Evolutionary conservation across 2,797 vertebrate genomes (phyloP), one percentile per base, ranked within the genome.

Genomic region (Lutjanus campechanus): DNA sequence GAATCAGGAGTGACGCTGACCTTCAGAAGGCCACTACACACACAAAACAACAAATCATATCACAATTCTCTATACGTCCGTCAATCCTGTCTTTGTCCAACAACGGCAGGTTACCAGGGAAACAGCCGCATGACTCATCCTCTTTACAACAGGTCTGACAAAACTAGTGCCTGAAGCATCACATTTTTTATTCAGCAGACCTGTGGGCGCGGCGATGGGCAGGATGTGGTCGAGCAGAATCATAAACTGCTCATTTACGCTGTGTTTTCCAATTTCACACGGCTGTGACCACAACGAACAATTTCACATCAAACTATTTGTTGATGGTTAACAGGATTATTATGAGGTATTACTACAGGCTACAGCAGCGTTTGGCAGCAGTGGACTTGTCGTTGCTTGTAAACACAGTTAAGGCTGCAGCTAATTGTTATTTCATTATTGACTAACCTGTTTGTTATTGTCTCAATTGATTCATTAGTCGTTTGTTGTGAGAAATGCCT

Each of bases 31-130:
- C 29, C 29, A 36, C 29, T 36, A 4, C 29, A 36, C 29, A 25
- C 1, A 25, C 4, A 54, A 54, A 11, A 22, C n/a, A 59, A 1
- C 17, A 65, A 65, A 25, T 62, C 20, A 10, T 5, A 47, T 53
- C 49, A 46, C 41, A 36, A 5, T 29, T 19, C 20, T 59, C 25
- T 11, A 13, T 49, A 49, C 29, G 13, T 69, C 51, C 44, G 43
- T 72, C 36, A 20, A 17, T 54, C 7, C 11, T 47, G 25, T 60
- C 47, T 62, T 40, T 11, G 8, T 29, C 8, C 69, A 19, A 53
- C 19, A 47, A 5, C 5, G 29, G 59, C 59, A 58, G 56, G 75
- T 78, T 86, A 0, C 77, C 69, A 19, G 8, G 55, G 71, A 17
- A 71, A 82, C 78, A 49, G 56, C 17, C 2, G 2, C 44, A 43